Base-by-base conservation (phyloP, 1,140 invertebrate genomes). In the Theocolax elegans region DNA sequence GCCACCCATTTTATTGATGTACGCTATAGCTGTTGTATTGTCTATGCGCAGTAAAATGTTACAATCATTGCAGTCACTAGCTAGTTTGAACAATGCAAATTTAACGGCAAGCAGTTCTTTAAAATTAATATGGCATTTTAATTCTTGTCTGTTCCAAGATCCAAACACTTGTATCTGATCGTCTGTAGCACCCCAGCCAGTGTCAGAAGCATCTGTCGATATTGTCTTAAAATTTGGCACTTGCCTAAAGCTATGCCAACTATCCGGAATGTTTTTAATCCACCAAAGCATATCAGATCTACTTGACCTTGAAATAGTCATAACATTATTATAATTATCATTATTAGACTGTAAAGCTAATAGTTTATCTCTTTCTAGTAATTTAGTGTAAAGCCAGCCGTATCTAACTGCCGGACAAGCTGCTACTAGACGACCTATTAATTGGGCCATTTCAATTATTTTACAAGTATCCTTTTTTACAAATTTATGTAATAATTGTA, bases 41-140 rank as follows among this genome's bases (percentile, higher is more conserved):
- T 78, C 76, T 13, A 75, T 59, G 15, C 74, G 9, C 12, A 73
- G 71, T 29, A 77, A 42, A 48, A 79, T 74, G 21, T 73, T 54
- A 27, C 60, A 68, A 42, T 77, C 67, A 25, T 4, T 29, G 19
- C 27, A 1, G 56, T 79, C 49, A 10, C 29, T 64, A 19, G 75
- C 80, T 71, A 83, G 79, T 17, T 29, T 66, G 67, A 81, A 75
- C 23, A 82, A 27, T 0, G 68, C 76, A 17, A 78, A 38, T 67
- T 79, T 79, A n/a, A 72, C 71, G 0, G 81, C 76, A 25, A 79
- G 13, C 1, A 81, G 40, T 72, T 83, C 80, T 67, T 81, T 72
- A 59, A 77, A 80, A 73, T 83, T 81, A 21, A 82, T 83, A 65
- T 83, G 67, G 65, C 80, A 25, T 17, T 27, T 58, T 49, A 21